Percentiles rank a stretch among this genome's conserved stretches.
Conservation (phyloP, 2,113 vertebrate genomes). For the Lota lota region DNA sequence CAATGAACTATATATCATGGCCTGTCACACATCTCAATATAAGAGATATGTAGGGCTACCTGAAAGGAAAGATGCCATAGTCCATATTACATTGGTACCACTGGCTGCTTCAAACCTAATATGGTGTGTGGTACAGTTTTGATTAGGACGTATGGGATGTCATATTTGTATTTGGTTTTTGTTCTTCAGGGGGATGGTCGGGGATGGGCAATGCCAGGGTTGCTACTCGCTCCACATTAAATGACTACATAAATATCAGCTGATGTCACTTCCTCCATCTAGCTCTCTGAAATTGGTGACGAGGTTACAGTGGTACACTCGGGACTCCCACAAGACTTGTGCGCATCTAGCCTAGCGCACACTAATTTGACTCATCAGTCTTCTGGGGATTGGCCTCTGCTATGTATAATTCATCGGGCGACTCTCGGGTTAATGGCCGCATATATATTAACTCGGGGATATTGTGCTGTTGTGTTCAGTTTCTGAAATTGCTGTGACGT, state of each 20-base stretch:
- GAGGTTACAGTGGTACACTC: slow-evolving; percentile 18
- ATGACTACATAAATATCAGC: slow-evolving; percentile 37
- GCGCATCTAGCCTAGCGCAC: slow-evolving; percentile 35
- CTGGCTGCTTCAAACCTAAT: background rate
- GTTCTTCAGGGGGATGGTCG: background rate
- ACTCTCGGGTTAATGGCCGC: slow-evolving; percentile 56
- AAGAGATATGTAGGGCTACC: too few relatives aligned
- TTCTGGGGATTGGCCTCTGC: slow-evolving; percentile 55
- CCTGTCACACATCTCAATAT: slow-evolving; percentile 1
- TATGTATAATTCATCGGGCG: slow-evolving; percentile 67
- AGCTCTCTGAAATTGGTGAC: slow-evolving; percentile 30
- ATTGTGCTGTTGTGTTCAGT: slow-evolving; percentile 33
- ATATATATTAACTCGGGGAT: slow-evolving; percentile 60
- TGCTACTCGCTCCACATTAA: slow-evolving; percentile 18
- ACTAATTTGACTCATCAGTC: slow-evolving; percentile 60
- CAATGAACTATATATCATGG: slow-evolving; percentile 45
- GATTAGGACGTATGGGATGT: background rate
- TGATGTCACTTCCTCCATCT: slow-evolving; percentile 23
- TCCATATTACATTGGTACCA: too few relatives aligned
- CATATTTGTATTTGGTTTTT: background rate
- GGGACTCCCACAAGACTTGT: slow-evolving; percentile 25
- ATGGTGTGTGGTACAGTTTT: background rate
- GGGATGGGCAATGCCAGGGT: too few relatives aligned
- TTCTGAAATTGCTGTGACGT: too few relatives aligned
- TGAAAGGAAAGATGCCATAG: too few relatives aligned